phyloP scores from a whole-genome alignment of 2,113 vertebrate genomes.

The Ia io region DNA sequence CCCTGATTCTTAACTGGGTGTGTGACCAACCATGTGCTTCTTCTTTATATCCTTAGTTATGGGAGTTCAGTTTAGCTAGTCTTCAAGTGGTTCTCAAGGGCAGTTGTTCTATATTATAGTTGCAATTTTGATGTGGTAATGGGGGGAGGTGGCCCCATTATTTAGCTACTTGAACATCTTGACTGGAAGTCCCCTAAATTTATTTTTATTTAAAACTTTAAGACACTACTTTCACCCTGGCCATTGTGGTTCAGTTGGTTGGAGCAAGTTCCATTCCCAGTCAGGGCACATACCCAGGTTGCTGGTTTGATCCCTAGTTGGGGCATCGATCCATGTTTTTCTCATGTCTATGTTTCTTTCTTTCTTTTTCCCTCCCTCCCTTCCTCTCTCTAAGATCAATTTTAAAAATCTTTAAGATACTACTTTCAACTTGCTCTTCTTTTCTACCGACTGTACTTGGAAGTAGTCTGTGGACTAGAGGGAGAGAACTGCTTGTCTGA shows the following conservation, averaged over 20 bases:
- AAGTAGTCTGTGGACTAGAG: background rate
- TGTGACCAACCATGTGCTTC: background rate
- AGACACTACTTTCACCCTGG: background rate
- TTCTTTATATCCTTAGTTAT: background rate
- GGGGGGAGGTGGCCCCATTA: background rate
- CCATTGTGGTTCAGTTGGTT: background rate
- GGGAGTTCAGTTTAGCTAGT: background rate
- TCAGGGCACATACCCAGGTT: no score
- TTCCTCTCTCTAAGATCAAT: background rate
- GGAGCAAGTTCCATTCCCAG: no score
- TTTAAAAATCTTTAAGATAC: background rate
- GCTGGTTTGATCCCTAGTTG: background rate
- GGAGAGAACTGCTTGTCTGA: background rate
- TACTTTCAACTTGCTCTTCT: background rate
- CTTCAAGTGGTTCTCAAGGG: background rate
- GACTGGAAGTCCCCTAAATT: background rate
- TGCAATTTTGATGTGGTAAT: background rate
- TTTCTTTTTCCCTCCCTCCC: background rate
- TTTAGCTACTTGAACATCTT: background rate
- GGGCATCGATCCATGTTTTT: background rate
- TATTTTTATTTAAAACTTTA: background rate
- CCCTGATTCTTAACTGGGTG: background rate
- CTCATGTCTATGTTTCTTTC: background rate
- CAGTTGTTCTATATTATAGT: background rate
- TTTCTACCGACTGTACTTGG: background rate